A percentile compares a stretch with the other conserved stretches of the same genome.
These are phyloP conservation scores for Psix sp. DNA, from an alignment of 1,140 invertebrate species.

Conservation along the genomic window DNA sequence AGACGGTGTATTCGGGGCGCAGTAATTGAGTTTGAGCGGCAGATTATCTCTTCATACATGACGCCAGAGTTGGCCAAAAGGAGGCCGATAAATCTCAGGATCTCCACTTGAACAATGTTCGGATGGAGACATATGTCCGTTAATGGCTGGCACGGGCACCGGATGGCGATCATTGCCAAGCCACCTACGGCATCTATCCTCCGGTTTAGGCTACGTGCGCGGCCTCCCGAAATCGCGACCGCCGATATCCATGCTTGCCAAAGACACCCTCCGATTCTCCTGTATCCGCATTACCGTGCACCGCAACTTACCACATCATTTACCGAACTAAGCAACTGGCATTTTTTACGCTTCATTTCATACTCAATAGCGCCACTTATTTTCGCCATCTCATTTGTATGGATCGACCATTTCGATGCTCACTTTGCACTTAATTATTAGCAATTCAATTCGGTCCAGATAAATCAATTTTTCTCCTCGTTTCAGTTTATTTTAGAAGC, in stretches of 20 bases:
- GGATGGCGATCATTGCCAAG: slow-evolving; percentile 76
- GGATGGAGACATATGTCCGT: slow-evolving; percentile 73
- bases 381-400: background rate
- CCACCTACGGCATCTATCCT: slow-evolving; percentile 61
- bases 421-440: no score
- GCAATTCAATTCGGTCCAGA: no score
- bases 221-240: slow-evolving; percentile 68
- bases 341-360: slow-evolving; percentile 59
- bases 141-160: slow-evolving; percentile 75
- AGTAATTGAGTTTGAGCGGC: slow-evolving; percentile 41
- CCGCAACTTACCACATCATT: slow-evolving; percentile 47
- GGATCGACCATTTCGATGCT: no score
- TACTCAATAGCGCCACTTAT: slow-evolving; percentile 39
- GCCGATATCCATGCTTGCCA: slow-evolving; percentile 52
- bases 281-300: slow-evolving; percentile 32
- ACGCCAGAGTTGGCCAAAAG: slow-evolving; percentile 35
- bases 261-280: slow-evolving; percentile 38
- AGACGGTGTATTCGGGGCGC: background rate
- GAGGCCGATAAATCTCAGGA: slow-evolving; percentile 52
- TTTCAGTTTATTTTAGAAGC: no score
- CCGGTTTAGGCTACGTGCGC: slow-evolving; percentile 67
- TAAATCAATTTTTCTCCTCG: no score
- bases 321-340: slow-evolving; percentile 59
- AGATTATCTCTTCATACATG: slow-evolving; percentile 40
- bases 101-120: slow-evolving; percentile 59